A percentile compares a stretch with the other conserved stretches of the same genome.
phyloP scores from a whole-genome alignment of 2,113 vertebrate genomes.

The Sterna hirundo region DNA sequence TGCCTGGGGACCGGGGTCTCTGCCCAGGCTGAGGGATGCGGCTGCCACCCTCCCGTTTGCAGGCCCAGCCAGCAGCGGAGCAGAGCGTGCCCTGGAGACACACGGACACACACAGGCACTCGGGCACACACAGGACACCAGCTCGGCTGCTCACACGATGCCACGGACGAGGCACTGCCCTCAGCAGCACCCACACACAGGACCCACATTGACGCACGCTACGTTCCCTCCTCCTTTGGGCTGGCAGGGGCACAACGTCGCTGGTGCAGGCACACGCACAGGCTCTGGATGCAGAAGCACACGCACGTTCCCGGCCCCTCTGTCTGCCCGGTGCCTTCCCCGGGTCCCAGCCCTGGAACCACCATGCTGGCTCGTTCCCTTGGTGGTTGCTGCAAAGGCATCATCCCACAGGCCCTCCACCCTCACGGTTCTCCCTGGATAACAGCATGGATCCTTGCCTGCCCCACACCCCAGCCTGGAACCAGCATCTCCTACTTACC shows the following conservation, averaged over 20 bases:
- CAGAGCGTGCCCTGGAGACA: not conserved
- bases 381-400: not conserved
- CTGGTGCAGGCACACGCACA: not conserved
- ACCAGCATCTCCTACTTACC: not conserved
- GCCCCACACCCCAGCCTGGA: not conserved
- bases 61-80: not conserved
- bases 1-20: not conserved
- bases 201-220: not conserved
- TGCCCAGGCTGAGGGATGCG: accelerated
- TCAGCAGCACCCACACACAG: not conserved
- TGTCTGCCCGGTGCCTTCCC: no score
- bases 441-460: not conserved
- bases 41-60: not conserved
- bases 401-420: no score
- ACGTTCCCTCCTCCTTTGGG: not conserved
- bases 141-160: not conserved
- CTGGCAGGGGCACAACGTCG: not conserved
- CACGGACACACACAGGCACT: not conserved
- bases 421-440: not conserved
- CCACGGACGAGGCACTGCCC: not conserved
- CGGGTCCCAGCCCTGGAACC: not conserved
- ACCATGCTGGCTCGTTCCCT: not conserved
- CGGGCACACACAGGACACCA: not conserved
- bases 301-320: accelerated
- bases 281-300: not conserved